Conservation (phyloP, 2,113 vertebrate genomes). For the Acanthisitta chloris region DNA sequence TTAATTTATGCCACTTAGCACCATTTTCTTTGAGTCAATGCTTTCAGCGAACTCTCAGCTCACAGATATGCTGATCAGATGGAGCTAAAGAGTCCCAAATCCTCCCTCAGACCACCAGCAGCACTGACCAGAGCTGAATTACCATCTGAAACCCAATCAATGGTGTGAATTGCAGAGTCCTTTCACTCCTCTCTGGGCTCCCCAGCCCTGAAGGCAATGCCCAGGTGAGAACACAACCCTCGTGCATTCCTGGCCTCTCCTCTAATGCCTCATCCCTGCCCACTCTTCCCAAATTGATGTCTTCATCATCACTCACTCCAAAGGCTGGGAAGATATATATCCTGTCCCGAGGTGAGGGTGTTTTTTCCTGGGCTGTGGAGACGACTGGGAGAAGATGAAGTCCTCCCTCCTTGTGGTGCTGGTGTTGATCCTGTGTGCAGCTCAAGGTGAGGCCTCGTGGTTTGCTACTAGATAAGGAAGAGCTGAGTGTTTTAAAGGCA, state of each 20-base stretch:
- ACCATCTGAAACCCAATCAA: not conserved
- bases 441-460: not conserved
- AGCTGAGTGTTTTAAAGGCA: not conserved
- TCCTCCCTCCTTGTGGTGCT: not conserved
- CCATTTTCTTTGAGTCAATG: not conserved
- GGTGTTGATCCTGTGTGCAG: not conserved
- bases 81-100: not conserved
- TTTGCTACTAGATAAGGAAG: not conserved
- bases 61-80: not conserved
- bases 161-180: not conserved
- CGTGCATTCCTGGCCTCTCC: constrained; percentile 29
- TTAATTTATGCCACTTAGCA: not conserved
- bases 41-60: not conserved
- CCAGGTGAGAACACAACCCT: not conserved
- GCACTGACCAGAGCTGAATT: not conserved
- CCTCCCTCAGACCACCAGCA: not conserved
- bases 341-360: constrained; percentile 36
- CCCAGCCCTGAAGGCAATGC: not conserved
- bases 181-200: constrained; percentile 43
- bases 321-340: constrained; percentile 33
- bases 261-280: constrained; percentile 20
- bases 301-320: constrained; percentile 12
- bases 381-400: constrained; percentile 29
- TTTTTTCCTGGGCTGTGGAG: not conserved
- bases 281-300: constrained; percentile 45